Percentiles rank a stretch among this genome's conserved stretches.
phyloP scores from a whole-genome alignment of 1,140 invertebrate genomes.

The Coenobita brevimanus region DNA sequence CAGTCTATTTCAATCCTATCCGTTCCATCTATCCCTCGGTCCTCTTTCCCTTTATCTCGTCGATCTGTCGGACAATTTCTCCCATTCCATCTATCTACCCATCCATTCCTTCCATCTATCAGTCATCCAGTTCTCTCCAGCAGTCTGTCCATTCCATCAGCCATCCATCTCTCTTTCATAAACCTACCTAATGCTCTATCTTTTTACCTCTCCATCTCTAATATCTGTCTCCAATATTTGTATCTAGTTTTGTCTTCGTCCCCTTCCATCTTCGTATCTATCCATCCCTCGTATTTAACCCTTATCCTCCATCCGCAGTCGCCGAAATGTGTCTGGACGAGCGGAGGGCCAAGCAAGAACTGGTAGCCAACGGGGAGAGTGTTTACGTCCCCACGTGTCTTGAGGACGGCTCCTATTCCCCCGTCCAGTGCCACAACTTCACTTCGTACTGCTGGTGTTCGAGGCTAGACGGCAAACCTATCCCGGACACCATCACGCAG shows the following conservation, averaged over 20 bases:
- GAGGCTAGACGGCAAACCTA: constrained; percentile 42
- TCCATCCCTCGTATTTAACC: not conserved
- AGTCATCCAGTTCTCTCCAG: too few relatives aligned
- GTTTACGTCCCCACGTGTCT: constrained; percentile 60
- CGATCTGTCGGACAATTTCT: not conserved
- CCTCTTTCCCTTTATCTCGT: too few relatives aligned
- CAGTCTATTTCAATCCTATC: too few relatives aligned
- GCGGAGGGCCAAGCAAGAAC: constrained; percentile 25
- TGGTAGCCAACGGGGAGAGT: constrained; percentile 29
- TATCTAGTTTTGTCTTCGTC: too few relatives aligned
- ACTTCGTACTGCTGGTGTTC: constrained; percentile 68
- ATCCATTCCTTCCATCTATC: not conserved
- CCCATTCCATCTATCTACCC: too few relatives aligned
- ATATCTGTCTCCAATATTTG: not conserved
- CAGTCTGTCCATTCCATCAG: not conserved
- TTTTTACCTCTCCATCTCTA: not conserved
- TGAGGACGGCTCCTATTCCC: constrained; percentile 56
- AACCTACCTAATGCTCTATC: too few relatives aligned
- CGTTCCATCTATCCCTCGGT: not conserved
- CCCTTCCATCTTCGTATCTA: not conserved
- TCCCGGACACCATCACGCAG: constrained; percentile 33
- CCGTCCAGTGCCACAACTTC: constrained; percentile 67
- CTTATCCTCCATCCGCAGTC: constrained; percentile 28
- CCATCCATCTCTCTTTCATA: not conserved
- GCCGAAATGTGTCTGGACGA: constrained; percentile 63